These are phyloP conservation scores for Nothocercus nigrocapillus DNA, from an alignment of 2,113 vertebrate species.

Conservation along the genomic window DNA sequence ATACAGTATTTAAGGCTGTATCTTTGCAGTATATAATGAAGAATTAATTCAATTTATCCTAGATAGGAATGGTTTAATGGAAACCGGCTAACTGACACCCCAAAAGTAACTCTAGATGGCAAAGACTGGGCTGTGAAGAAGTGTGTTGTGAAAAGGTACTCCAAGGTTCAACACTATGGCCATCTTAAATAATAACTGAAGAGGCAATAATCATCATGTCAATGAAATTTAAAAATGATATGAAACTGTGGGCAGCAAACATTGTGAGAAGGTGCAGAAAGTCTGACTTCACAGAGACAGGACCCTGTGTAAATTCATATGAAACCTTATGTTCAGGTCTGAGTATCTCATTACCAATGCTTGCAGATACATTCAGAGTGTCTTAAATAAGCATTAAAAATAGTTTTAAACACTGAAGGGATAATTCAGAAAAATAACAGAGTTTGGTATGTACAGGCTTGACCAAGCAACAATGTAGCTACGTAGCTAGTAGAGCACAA, in stretches of 20 bases:
- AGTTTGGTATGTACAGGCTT: neutral
- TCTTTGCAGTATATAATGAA: neutral
- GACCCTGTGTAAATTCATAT: neutral
- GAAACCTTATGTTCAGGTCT: neutral
- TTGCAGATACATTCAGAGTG: rapidly evolving
- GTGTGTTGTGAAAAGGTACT: neutral
- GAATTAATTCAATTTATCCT: neutral
- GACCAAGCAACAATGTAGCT: neutral
- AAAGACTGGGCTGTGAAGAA: neutral
- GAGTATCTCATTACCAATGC: neutral
- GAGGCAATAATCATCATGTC: neutral
- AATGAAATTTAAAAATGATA: neutral
- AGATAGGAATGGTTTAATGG: neutral
- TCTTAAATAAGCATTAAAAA: neutral
- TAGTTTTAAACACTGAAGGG: neutral
- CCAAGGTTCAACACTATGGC: neutral
- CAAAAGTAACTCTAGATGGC: neutral
- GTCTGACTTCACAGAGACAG: neutral
- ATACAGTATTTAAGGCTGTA: neutral
- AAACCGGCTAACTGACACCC: neutral
- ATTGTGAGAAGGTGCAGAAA: neutral
- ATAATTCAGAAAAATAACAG: neutral
- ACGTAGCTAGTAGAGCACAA: neutral
- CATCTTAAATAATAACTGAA: neutral
- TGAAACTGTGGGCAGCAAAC: neutral